Evolutionary conservation across 2,888 invertebrate genomes (phyloP).

Genomic region (Dicyrtomina minuta): DNA sequence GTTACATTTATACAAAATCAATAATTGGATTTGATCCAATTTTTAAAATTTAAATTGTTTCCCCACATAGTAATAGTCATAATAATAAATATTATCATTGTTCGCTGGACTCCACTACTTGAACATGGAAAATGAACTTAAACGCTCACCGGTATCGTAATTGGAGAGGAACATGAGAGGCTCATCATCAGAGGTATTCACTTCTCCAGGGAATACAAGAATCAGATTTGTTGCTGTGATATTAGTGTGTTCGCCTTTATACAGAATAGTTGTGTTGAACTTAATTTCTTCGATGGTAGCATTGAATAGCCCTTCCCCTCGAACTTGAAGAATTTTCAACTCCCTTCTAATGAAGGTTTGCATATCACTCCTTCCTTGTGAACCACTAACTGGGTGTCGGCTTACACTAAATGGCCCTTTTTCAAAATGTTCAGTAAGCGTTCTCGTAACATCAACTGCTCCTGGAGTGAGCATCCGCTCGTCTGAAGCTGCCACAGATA

Average conservation of each 20-base stretch:
- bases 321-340: constrained; percentile 4
- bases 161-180: constrained; percentile 54
- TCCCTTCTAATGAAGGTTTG: constrained; percentile 13
- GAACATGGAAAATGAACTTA: neutral
- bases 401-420: neutral
- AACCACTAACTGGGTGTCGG: constrained; percentile 1
- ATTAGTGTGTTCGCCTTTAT: neutral
- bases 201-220: constrained; percentile 12
- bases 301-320: neutral
- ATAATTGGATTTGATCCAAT: too few species aligned
- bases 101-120: too few species aligned
- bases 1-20: too few species aligned
- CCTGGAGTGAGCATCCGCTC: neutral
- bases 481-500: neutral
- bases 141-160: constrained; percentile 52
- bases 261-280: constrained; percentile 11
- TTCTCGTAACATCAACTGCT: neutral
- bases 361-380: constrained; percentile 6
- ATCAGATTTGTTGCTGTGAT: constrained; percentile 21
- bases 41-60: too few species aligned
- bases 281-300: neutral
- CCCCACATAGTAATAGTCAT: too few species aligned
- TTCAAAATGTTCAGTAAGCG: neutral
- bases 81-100: too few species aligned
- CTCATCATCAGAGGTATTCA: constrained; percentile 47